Base-by-base conservation (phyloP, 2,797 vertebrate species). In the Cuniculus paca region DNA sequence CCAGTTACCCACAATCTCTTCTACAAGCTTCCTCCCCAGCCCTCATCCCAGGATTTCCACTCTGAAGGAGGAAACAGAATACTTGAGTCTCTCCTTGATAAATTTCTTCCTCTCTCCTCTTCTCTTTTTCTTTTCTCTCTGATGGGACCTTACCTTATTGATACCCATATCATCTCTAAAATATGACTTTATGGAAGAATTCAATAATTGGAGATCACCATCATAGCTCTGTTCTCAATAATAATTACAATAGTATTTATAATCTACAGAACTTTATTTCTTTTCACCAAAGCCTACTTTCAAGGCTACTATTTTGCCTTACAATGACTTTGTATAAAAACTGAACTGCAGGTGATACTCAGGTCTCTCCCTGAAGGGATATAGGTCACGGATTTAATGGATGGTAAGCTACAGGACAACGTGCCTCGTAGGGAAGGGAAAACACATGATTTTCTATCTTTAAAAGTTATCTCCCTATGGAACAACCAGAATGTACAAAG, bases 381-480 rank as follows among this genome's bases (percentile, higher is more conserved):
- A 39, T 70, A 72, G 9, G 34, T n/a, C 16, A 19, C 36, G 60
- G 74, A 85, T 56, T 86, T 84, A 74, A 56, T 58, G 48, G 28
- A 54, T 56, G n/a, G 34, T 60, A 31, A 88, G 20, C 39, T 75
- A 86, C 28, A 52, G 81, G 34, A 74, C 52, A 58, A 4, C 9
- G 22, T 14, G 48, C 31, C 7, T 95, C 54, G 56, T 2, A 36
- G 34, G 10, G 45, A 91, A 94, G 36, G 63, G 68, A 82, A 92
- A 74, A 31, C 3, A 10, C 60, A n/a, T 1, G 70, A 16, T 65
- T 75, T 77, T 65, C 56, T 50, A 70, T 50, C 36, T 89, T 89
- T 42, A 65, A 91, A 80, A 83, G 34, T 87, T 91, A 28, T 86
- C 93, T 85, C 91, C 63, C 93, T 83, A 10, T 68, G 42, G 45